phyloP scores from a whole-genome alignment of 1,140 invertebrate genomes.

The Neodiprion virginianus region DNA sequence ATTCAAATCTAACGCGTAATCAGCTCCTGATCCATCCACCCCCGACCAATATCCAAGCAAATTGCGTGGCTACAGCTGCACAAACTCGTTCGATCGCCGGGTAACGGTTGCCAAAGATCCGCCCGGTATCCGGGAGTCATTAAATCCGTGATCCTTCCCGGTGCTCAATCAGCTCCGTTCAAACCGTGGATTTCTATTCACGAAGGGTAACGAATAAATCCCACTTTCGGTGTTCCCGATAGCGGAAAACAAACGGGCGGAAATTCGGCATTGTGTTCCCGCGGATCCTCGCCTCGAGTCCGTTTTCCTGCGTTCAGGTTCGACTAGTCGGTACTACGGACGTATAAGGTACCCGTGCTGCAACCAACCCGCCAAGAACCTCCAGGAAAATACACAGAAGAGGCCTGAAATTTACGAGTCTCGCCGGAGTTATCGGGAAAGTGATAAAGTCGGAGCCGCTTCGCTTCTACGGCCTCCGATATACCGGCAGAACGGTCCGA shows the following conservation, averaged over 20 bases:
- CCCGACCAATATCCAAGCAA: too few species aligned
- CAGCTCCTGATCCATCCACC: too few species aligned
- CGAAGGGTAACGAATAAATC: neutral
- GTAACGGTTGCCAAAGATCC: too few species aligned
- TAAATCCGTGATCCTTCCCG: too few species aligned
- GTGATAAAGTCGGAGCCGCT: constrained; percentile 9
- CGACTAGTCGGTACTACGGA: neutral
- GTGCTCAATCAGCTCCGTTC: too few species aligned
- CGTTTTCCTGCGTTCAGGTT: neutral
- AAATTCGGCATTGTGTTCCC: neutral
- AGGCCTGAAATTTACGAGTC: constrained; percentile 6
- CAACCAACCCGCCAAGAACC: neutral
- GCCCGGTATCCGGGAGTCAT: too few species aligned
- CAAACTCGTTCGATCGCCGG: too few species aligned
- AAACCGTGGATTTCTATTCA: neutral
- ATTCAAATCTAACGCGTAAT: too few species aligned
- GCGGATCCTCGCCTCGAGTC: neutral
- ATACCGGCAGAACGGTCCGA: neutral
- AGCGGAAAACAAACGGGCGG: neutral
- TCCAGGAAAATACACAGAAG: neutral
- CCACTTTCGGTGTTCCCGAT: neutral
- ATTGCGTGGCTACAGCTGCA: too few species aligned
- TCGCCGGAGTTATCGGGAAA: constrained; percentile 3
- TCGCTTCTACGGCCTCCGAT: neutral
- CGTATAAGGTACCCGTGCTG: too few species aligned